Percentiles rank a stretch among this genome's conserved stretches.
Evolutionary conservation across 2,888 invertebrate species (phyloP).

Genomic region (Lasioglossum zephyrum): DNA sequence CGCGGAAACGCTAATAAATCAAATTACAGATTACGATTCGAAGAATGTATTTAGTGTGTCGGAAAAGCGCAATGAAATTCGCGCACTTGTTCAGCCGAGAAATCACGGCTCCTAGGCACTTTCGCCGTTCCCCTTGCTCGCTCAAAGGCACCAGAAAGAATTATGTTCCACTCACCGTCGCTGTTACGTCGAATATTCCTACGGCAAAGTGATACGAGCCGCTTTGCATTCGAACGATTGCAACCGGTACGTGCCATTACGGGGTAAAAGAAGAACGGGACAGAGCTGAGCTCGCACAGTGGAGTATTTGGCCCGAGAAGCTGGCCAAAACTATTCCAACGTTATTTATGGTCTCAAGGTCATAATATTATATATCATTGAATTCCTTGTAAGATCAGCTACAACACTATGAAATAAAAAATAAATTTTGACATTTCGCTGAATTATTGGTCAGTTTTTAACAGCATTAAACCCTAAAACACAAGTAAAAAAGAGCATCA

Average conservation of each 20-base stretch:
- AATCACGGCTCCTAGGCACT: slow-evolving; percentile 6
- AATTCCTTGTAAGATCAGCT: no score
- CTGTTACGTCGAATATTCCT: slow-evolving; percentile 53
- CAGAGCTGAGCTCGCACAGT: background rate
- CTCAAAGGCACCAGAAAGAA: slow-evolving; percentile 37
- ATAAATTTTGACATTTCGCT: no score
- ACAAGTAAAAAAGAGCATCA: no score
- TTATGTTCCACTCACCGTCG: slow-evolving; percentile 39
- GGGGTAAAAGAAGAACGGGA: slow-evolving; percentile 33
- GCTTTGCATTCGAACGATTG: slow-evolving; percentile 77
- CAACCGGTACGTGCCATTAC: slow-evolving; percentile 66
- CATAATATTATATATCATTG: no score
- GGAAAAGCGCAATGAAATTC: background rate
- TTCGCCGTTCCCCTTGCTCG: slow-evolving; percentile 1
- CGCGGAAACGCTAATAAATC: background rate
- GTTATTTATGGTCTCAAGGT: no score
- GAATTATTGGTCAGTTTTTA: no score
- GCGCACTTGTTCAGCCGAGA: background rate
- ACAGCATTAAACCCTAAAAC: no score
- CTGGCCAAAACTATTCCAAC: no score
- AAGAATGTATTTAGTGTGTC: background rate
- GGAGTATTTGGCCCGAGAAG: no score
- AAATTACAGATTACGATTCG: background rate
- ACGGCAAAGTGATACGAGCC: slow-evolving; percentile 76
- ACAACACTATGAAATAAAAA: no score